A percentile compares a stretch with the other conserved stretches of the same genome.
Evolutionary conservation across 2,113 vertebrate genomes (phyloP).

Genomic region (Sinocyclocheilus grahami): DNA sequence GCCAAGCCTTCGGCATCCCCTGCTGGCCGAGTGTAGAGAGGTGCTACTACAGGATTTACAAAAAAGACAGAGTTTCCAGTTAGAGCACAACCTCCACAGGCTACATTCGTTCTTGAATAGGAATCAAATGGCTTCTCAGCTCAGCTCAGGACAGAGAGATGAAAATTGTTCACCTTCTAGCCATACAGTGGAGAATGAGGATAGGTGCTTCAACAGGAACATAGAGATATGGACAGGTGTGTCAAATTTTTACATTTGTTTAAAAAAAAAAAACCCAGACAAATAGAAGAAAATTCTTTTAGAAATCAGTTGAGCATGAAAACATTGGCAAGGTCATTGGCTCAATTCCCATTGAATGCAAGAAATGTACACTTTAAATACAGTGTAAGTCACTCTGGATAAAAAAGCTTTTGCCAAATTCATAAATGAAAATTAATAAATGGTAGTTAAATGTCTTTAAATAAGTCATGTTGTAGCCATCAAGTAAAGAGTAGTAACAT

Average conservation of each 20-base stretch:
- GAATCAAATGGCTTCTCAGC: neutral
- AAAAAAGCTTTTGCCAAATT: too few species aligned
- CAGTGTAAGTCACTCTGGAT: neutral
- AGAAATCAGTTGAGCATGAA: neutral
- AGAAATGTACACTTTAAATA: too few species aligned
- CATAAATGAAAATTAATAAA: too few species aligned
- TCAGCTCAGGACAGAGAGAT: conserved; percentile 10
- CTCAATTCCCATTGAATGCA: neutral
- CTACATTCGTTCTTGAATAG: conserved; percentile 40
- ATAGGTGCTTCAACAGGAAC: neutral
- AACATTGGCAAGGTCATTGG: neutral
- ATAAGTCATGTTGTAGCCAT: too few species aligned
- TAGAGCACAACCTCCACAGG: conserved; percentile 67
- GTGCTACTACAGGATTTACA: conserved; percentile 69
- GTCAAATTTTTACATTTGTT: neutral
- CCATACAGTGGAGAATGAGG: neutral
- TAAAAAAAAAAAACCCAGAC: too few species aligned
- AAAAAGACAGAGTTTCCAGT: conserved; percentile 69
- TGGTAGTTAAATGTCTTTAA: too few species aligned
- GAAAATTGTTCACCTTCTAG: conserved; percentile 20
- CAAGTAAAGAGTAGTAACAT: neutral
- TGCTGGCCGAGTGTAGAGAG: conserved; percentile 74
- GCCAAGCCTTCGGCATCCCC: conserved; percentile 63
- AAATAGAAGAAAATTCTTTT: neutral
- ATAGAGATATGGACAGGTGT: conserved; percentile 57